Evolutionary conservation across 2,113 vertebrate genomes (phyloP).

Genomic region (Philantomba maxwellii): DNA sequence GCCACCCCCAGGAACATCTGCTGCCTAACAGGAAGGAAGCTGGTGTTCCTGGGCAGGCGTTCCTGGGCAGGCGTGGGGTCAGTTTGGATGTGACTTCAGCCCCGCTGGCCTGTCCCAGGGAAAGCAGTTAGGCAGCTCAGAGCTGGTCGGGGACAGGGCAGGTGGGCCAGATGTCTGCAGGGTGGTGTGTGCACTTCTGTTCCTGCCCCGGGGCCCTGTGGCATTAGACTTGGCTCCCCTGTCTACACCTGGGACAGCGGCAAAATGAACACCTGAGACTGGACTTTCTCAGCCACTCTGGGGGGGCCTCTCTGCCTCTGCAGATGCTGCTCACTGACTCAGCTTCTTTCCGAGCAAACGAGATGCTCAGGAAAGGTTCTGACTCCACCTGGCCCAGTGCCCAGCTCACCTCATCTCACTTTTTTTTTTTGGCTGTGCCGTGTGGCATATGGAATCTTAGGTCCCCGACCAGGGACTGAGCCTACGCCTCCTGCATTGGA

Average conservation of each 20-base stretch:
- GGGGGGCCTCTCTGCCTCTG: fast-evolving
- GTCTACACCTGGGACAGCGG: neutral
- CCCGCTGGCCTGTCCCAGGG: neutral
- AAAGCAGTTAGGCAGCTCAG: neutral
- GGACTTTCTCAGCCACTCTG: neutral
- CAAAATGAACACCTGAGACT: neutral
- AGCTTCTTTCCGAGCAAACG: neutral
- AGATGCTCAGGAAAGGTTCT: no score
- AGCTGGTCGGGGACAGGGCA: neutral
- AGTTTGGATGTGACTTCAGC: neutral
- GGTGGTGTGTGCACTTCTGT: neutral
- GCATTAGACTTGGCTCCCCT: neutral
- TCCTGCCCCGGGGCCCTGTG: neutral
- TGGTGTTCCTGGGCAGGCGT: neutral
- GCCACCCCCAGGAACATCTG: neutral
- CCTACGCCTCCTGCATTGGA: neutral
- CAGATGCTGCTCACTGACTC: neutral
- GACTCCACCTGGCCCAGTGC: neutral
- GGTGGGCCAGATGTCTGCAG: neutral
- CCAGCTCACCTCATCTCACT: neutral
- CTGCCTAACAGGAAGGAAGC: neutral
- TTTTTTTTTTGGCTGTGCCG: neutral
- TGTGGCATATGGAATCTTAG: neutral
- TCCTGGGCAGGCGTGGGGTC: neutral
- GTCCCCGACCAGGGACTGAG: neutral